A percentile compares a stretch with the other conserved stretches of the same genome.
These are phyloP conservation scores for Pterobdella sp. DNA, from an alignment of 2,888 invertebrate species.

Conservation along the genomic window DNA sequence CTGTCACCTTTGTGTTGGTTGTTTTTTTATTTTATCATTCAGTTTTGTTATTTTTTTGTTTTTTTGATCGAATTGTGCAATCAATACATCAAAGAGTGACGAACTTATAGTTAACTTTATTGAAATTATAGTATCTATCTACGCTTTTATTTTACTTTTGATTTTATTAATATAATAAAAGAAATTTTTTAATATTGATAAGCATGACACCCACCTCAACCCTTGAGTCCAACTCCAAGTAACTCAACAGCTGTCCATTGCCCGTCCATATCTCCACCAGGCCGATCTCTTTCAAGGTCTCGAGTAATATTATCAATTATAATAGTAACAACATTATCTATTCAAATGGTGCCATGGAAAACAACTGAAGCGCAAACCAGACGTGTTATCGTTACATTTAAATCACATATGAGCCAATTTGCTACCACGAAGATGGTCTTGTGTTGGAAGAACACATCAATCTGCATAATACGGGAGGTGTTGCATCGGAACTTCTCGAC, in stretches of 20 bases:
- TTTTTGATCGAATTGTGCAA: no score
- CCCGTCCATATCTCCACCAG: neutral
- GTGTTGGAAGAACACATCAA: neutral
- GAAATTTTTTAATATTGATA: no score
- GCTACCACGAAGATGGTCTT: neutral
- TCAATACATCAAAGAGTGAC: no score
- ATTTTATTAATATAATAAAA: no score
- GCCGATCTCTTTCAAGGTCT: neutral
- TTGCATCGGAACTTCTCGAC: neutral
- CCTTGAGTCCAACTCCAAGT: no score
- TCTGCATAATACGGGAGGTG: neutral
- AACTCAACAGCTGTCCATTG: neutral
- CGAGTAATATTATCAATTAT: neutral
- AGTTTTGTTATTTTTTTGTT: no score
- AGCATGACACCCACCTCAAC: no score
- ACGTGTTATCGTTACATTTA: neutral
- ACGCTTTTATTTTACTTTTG: no score
- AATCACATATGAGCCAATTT: neutral
- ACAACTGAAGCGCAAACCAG: no score
- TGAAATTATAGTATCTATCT: no score
- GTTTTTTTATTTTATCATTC: neutral
- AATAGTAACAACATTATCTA: neutral
- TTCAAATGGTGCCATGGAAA: neutral
- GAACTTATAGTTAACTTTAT: no score
- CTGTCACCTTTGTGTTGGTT: slow-evolving; percentile 9